Evolutionary conservation across 2,888 invertebrate genomes (phyloP).

Genomic region (Proisotoma minuta): DNA sequence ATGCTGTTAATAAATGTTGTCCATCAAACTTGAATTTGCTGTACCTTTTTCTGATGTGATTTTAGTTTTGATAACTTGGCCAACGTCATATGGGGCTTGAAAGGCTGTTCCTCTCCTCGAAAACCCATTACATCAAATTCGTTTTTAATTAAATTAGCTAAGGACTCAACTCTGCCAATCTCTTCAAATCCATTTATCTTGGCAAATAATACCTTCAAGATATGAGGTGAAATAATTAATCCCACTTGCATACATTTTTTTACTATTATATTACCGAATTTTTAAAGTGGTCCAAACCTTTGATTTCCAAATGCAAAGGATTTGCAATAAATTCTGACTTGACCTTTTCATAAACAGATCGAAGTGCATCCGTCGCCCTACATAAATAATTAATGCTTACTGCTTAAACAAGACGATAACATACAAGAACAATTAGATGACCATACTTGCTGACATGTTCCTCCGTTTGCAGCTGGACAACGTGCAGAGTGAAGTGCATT

Average conservation of each 20-base stretch:
- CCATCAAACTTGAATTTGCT: not conserved
- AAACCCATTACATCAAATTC: constrained; percentile 27
- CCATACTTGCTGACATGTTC: constrained; percentile 26
- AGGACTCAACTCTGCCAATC: constrained; percentile 15
- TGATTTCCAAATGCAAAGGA: constrained; percentile 29
- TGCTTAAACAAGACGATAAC: not conserved
- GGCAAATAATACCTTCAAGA: constrained; percentile 35
- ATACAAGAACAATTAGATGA: not conserved
- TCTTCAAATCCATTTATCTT: constrained; percentile 26
- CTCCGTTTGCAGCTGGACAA: constrained; percentile 24
- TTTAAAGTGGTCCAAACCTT: constrained; percentile 35
- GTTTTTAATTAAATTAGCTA: constrained; percentile 21
- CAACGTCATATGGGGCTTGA: constrained; percentile 38
- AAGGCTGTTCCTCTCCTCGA: constrained; percentile 23
- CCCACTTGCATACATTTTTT: not conserved
- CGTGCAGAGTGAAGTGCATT: constrained; percentile 37
- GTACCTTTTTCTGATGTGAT: constrained; percentile 32
- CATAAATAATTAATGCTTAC: not conserved
- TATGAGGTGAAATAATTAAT: not conserved
- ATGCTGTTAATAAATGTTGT: not conserved
- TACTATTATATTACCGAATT: constrained; percentile 23
- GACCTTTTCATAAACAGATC: constrained; percentile 20
- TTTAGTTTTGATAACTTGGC: constrained; percentile 36
- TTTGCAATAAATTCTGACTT: constrained; percentile 22
- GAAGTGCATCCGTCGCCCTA: constrained; percentile 25